Conservation (phyloP, 2,888 invertebrate genomes). For the Euplagia quadripunctaria region DNA sequence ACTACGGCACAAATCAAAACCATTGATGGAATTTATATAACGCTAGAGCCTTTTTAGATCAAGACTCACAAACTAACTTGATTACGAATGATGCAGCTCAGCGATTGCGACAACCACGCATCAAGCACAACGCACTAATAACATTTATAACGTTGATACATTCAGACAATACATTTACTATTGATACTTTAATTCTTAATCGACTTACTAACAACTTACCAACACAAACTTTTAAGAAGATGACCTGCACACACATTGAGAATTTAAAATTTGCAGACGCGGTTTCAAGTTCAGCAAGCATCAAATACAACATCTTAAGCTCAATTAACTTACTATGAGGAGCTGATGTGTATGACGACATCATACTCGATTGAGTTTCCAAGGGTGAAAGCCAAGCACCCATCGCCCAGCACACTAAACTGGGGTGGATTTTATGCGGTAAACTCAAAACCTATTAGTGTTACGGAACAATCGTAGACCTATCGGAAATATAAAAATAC, state of each 20-base stretch:
- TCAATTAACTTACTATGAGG: no score
- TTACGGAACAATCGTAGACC: conserved; percentile 11
- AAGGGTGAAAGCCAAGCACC: conserved; percentile 9
- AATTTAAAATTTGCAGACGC: no score
- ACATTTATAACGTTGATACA: conserved; percentile 1
- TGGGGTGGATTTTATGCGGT: conserved; percentile 30
- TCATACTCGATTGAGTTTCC: conserved; percentile 12
- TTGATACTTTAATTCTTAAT: neutral
- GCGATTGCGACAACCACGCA: conserved; percentile 8
- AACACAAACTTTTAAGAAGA: no score
- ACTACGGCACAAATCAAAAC: neutral
- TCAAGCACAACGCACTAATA: conserved; percentile 2
- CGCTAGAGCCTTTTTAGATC: conserved; percentile 14
- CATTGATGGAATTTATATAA: no score
- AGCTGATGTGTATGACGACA: no score
- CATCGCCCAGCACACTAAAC: conserved; percentile 26
- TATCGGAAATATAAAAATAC: conserved; percentile 14
- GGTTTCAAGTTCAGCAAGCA: no score
- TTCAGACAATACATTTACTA: neutral
- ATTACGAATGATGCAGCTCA: conserved; percentile 22
- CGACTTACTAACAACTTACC: no score
- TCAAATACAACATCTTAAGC: no score
- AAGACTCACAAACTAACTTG: conserved; percentile 18
- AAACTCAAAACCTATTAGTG: conserved; percentile 27
- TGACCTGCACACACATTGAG: no score